Evolutionary conservation across 2,113 vertebrate genomes (phyloP).

Genomic region (Aix galericulata): DNA sequence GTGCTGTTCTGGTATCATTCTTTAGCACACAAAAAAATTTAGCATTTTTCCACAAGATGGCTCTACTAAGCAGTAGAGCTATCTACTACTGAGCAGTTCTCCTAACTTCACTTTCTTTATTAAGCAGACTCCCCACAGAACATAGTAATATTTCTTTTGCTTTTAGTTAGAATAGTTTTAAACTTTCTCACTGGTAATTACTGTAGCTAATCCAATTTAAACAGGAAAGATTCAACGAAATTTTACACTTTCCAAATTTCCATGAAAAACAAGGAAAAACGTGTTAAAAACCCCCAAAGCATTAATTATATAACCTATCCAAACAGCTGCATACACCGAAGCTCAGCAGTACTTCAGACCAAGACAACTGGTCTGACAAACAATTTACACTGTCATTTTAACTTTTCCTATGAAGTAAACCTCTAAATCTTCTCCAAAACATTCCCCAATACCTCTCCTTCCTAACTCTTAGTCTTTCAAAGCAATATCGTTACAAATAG

Average conservation of each 20-base stretch:
- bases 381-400: background rate
- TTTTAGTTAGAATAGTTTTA: too few species aligned
- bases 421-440: background rate
- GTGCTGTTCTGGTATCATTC: background rate
- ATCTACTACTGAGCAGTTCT: background rate
- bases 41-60: slow-evolving; percentile 63
- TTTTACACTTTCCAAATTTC: background rate
- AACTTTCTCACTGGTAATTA: background rate
- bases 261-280: background rate
- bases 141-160: background rate
- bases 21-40: background rate
- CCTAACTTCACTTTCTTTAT: background rate
- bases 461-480: background rate
- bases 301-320: background rate
- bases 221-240: background rate
- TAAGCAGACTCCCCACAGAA: background rate
- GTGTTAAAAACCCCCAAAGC: background rate
- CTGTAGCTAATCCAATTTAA: background rate
- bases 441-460: background rate
- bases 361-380: background rate
- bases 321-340: background rate
- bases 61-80: slow-evolving; percentile 32
- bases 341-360: background rate
- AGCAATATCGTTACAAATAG: background rate
- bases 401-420: background rate